Percentiles rank a stretch among this genome's conserved stretches.
Evolutionary conservation across 2,797 vertebrate species (phyloP).

Genomic region (Menidia menidia): DNA sequence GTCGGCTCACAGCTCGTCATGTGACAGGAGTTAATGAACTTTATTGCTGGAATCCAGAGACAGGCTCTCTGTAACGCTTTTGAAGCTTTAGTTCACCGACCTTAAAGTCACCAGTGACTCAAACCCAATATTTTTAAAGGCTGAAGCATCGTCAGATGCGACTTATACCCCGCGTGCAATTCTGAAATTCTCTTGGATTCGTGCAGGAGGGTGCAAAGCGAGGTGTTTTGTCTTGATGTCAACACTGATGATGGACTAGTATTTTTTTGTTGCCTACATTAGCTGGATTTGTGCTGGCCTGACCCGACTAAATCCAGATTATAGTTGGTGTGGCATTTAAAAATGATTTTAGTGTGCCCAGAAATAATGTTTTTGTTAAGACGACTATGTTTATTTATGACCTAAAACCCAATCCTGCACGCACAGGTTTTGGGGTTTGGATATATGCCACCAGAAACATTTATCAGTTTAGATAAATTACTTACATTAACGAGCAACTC

Average conservation of each 20-base stretch:
- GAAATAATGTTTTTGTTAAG: constrained; percentile 39
- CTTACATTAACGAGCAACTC: not conserved
- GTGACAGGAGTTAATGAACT: constrained; percentile 28
- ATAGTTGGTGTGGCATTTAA: constrained; percentile 46
- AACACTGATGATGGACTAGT: constrained; percentile 24
- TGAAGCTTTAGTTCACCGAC: constrained; percentile 13
- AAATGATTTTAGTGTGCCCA: constrained; percentile 30
- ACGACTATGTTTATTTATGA: constrained; percentile 26
- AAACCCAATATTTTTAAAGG: constrained; percentile 32
- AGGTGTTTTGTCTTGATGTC: constrained; percentile 27
- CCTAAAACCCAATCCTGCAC: constrained; percentile 31
- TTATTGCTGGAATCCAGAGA: constrained; percentile 1
- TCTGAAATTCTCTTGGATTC: constrained; percentile 25
- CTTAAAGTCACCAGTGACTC: constrained; percentile 12
- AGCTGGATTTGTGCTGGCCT: constrained; percentile 43
- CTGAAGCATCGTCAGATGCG: constrained; percentile 6
- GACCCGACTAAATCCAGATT: constrained; percentile 63
- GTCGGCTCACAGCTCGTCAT: constrained; percentile 29
- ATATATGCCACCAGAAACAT: not conserved
- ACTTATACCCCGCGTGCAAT: not conserved
- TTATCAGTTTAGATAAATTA: too few species aligned
- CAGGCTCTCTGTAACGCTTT: constrained; percentile 26
- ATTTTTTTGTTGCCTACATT: constrained; percentile 42
- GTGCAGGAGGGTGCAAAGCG: constrained; percentile 1
- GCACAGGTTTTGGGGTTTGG: not conserved